A percentile compares a stretch with the other conserved stretches of the same genome.
These are phyloP conservation scores for Porites evermanni DNA, from an alignment of 92 coral and sea anemone genomes.

Conservation along the genomic window DNA sequence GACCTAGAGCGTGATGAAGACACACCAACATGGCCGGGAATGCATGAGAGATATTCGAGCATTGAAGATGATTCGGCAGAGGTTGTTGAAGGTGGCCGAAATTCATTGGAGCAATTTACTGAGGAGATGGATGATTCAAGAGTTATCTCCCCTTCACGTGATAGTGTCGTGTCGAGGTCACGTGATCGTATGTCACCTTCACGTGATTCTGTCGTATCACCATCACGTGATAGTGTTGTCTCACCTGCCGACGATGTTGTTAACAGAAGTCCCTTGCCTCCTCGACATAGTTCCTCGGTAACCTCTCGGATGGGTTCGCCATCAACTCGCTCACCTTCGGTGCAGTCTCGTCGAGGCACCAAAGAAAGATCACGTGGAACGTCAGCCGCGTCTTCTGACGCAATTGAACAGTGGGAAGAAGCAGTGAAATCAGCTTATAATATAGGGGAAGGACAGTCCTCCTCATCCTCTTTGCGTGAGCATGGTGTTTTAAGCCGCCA, in stretches of 20 bases:
- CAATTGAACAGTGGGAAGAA: slow-evolving; percentile 13
- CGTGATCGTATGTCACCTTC: not conserved
- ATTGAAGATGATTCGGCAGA: slow-evolving; percentile 5
- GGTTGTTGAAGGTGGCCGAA: not conserved
- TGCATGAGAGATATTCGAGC: not conserved
- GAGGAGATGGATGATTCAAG: slow-evolving; percentile 1
- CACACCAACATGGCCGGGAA: slow-evolving; percentile 28
- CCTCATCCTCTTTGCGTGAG: slow-evolving; percentile 1
- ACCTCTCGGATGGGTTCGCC: slow-evolving; percentile 31
- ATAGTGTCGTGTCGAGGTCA: too few relatives aligned
- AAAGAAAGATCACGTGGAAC: slow-evolving; percentile 14
- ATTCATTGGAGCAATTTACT: not conserved
- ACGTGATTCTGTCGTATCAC: not conserved
- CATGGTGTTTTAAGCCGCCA: slow-evolving; percentile 12
- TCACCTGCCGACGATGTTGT: slow-evolving; percentile 19
- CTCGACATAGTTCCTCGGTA: slow-evolving; percentile 12
- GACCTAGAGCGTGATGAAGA: slow-evolving; percentile 32
- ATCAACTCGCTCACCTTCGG: slow-evolving; percentile 32
- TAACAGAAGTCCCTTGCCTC: slow-evolving; percentile 39
- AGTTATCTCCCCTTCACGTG: slow-evolving; percentile 17
- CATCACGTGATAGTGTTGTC: slow-evolving; percentile 3
- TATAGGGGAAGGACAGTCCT: not conserved
- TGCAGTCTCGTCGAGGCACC: slow-evolving; percentile 9
- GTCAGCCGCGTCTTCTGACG: slow-evolving; percentile 28
- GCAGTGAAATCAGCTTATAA: slow-evolving; percentile 1